Evolutionary conservation across 2,888 invertebrate genomes (phyloP), one percentile per base, ranked within the genome.

Genomic region (Clitarchus hookeri): DNA sequence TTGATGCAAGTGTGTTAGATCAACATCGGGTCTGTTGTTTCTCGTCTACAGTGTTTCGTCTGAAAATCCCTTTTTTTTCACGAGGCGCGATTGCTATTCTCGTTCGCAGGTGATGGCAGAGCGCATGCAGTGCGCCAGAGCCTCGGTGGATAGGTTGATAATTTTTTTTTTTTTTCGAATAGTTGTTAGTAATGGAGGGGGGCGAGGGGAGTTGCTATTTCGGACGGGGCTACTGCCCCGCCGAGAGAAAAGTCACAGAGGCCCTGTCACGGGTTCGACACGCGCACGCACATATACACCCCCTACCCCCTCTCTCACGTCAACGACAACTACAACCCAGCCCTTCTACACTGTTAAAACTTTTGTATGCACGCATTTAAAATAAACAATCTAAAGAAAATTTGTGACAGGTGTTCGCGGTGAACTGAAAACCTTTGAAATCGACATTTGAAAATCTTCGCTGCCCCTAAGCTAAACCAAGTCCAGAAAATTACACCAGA

Each of bases 191-290:
- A n/a, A n/a, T 2, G 65, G 65, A 19, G 6, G 23, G 65, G 3
- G 65, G 0, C 8, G 65, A 23, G 13, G n/a, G 4, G 65, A n/a
- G 65, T 6, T 19, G 65, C 65, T 65, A 65, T 65, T 65, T 65
- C 65, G 19, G 65, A n/a, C 65, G 65, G 23, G 65, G 65, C 16
- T n/a, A n/a, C 8, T 9, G 65, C 8, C n/a, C n/a, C 65, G 65
- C n/a, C 65, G 65, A 65, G 65, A 65, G 65, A 65, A 65, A 65
- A 19, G 65, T 65, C n/a, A 19, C 65, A 65, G 65, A 65, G 65
- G 23, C 65, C n/a, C 19, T 23, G 65, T n/a, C 11, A 16, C 11
- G 16, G 8, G 48, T 48, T 48, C 48, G 48, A 48, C 65, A n/a
- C n/a, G n/a, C 23, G 65, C 65, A 65, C 65, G 23, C 6, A 23